A percentile compares a stretch with the other conserved stretches of the same genome.
Conservation (phyloP, 2,888 invertebrate genomes). For the Frankliniella fusca region DNA sequence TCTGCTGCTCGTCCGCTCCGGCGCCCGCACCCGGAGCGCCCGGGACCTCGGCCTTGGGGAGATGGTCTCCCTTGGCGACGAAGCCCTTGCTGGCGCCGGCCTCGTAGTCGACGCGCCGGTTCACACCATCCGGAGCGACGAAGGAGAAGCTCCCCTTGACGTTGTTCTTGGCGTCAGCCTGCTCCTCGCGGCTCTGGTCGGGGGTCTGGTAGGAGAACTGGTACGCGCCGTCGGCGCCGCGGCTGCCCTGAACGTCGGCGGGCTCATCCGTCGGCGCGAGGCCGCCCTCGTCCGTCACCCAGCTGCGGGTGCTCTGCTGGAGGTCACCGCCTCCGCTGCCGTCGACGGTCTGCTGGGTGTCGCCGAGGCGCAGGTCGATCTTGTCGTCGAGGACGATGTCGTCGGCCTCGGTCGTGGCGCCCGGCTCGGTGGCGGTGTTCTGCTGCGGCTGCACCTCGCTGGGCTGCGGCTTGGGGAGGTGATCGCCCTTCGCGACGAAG, state of each 20-base stretch:
- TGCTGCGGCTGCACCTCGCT: constrained; percentile 35
- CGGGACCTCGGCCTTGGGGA: constrained; percentile 35
- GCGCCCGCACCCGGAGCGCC: not conserved
- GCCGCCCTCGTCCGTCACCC: not conserved
- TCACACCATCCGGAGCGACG: constrained; percentile 38
- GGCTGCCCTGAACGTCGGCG: not conserved
- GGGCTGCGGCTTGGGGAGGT: constrained; percentile 34
- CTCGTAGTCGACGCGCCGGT: constrained; percentile 38
- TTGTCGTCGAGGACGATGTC: constrained; percentile 17
- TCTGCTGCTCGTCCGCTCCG: not conserved
- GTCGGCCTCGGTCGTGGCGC: constrained; percentile 4
- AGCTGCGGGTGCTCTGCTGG: too few species aligned
- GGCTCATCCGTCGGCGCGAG: not conserved
- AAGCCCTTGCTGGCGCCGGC: constrained; percentile 41
- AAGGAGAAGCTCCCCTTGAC: constrained; percentile 52
- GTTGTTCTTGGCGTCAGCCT: constrained; percentile 57
- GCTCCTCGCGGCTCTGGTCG: constrained; percentile 64
- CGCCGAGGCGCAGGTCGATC: not conserved
- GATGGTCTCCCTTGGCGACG: constrained; percentile 39
- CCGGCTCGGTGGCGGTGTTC: not conserved
- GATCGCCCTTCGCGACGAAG: constrained; percentile 42
- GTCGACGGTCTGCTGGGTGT: constrained; percentile 14
- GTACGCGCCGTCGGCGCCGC: constrained; percentile 60
- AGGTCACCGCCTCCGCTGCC: not conserved
- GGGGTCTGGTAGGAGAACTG: constrained; percentile 62